Base-by-base conservation (phyloP, 2,113 vertebrate species). In the Alaudala cheleensis region DNA sequence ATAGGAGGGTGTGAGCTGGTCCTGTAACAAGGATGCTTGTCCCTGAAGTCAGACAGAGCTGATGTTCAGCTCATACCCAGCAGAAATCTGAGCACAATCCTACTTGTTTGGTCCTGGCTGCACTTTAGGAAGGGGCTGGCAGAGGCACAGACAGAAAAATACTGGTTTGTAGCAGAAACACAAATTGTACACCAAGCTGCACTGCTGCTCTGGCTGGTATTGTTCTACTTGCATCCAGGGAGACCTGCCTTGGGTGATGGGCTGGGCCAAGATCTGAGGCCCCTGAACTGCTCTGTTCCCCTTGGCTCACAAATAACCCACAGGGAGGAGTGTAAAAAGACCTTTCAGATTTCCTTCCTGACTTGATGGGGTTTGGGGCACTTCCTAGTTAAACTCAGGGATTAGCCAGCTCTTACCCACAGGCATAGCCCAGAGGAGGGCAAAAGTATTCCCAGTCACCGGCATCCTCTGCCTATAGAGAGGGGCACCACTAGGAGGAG, bases 111-210 rank as follows among this genome's bases (percentile, higher is more conserved):
- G 11, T 81, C 40, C 62, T 69, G 66, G 45, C 28, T 80, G 70
- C 33, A 37, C 33, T 22, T 49, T 20, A 58, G 50, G 49, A 95
- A 82, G 28, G 49, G 42, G 14, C 31, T 76, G 28, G 26, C 73
- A 73, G 44, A 69, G n/a, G 16, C 17, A 45, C 40, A 66, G 39
- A 33, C 19, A 62, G 23, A 60, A 26, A 74, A 73, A 89, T 31
- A 44, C 17, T 18, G 42, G n/a, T 79, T 78, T 79, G 65, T 18
- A 58, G 60, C 64, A 69, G 81, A 78, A 87, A 50, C 42, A 33
- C 47, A 79, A 23, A 31, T 22, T 0, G 0, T 7, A 53, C 11
- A 20, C 34, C 1, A 17, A 82, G 53, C 42, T 42, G 50, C 2
- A 5, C 29, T 58, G 56, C 45, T 70, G 40, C 37, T 58, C 66